These are phyloP conservation scores for Phrynocephalus guinanensis DNA, from an alignment of 2,797 vertebrate genomes.

Conservation along the genomic window DNA sequence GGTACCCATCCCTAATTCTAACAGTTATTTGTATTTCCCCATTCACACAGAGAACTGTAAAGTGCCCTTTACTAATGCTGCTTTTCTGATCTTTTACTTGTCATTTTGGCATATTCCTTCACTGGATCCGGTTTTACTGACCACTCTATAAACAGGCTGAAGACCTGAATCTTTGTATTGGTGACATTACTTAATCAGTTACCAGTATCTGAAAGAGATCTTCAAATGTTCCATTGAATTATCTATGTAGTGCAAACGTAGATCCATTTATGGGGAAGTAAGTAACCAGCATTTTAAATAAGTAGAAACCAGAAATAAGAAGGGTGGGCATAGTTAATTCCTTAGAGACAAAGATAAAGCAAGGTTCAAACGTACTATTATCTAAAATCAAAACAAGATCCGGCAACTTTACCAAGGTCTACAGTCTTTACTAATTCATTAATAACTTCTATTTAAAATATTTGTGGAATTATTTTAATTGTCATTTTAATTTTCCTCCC, in stretches of 20 bases:
- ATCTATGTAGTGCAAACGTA: slow-evolving; percentile 54
- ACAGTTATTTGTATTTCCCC: no score
- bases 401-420: slow-evolving; percentile 61
- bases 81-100: neutral
- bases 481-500: slow-evolving; percentile 74
- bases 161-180: slow-evolving; percentile 46
- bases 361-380: slow-evolving; percentile 40
- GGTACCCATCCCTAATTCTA: no score
- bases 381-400: slow-evolving; percentile 60
- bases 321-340: slow-evolving; percentile 46
- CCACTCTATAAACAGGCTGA: neutral
- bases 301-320: slow-evolving; percentile 18
- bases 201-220: slow-evolving; percentile 44
- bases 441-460: slow-evolving; percentile 56
- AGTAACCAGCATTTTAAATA: slow-evolving; percentile 53
- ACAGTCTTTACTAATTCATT: slow-evolving; percentile 50
- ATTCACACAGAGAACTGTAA: no score
- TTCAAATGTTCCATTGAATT: slow-evolving; percentile 48
- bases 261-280: slow-evolving; percentile 48
- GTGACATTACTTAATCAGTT: slow-evolving; percentile 28
- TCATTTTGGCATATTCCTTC: neutral
- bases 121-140: neutral
- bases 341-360: slow-evolving; percentile 29
- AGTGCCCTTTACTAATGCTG: no score
- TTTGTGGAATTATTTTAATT: slow-evolving; percentile 56